phyloP scores from a whole-genome alignment of 1,140 invertebrate species.

The Musca vetustissima region DNA sequence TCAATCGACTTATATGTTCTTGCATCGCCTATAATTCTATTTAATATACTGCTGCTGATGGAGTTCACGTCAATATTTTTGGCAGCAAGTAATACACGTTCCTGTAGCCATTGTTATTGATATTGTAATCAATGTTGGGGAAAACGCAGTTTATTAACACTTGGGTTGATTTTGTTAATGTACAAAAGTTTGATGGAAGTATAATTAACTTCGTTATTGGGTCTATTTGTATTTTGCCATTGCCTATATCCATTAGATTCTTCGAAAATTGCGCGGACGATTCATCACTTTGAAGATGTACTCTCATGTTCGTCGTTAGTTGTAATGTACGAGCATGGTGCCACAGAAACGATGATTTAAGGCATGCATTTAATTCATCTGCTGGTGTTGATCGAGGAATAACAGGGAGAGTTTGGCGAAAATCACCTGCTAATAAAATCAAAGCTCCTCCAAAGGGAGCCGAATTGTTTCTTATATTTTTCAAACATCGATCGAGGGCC shows the following conservation, averaged over 20 bases:
- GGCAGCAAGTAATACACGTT: no score
- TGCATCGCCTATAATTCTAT: no score
- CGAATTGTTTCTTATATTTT: slow-evolving; percentile 46
- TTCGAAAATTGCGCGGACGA: slow-evolving; percentile 27
- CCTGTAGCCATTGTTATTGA: no score
- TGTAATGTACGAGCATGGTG: slow-evolving; percentile 50
- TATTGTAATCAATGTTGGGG: no score
- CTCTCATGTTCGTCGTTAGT: slow-evolving; percentile 35
- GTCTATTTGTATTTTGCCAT: not conserved
- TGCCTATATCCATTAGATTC: slow-evolving; percentile 27
- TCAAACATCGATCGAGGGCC: slow-evolving; percentile 51
- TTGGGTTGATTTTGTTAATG: no score
- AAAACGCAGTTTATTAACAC: no score
- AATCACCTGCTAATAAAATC: slow-evolving; percentile 56
- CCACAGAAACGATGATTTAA: slow-evolving; percentile 50
- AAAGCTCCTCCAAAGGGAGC: slow-evolving; percentile 41
- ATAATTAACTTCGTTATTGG: not conserved
- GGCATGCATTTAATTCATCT: slow-evolving; percentile 52
- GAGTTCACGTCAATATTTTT: no score
- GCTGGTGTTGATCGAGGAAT: slow-evolving; percentile 53
- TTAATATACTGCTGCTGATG: no score
- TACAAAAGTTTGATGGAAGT: no score
- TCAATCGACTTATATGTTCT: no score
- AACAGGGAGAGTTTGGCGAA: slow-evolving; percentile 59
- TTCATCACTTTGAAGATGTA: slow-evolving; percentile 25